phyloP scores from a whole-genome alignment of 2,113 vertebrate species.

The Calyptomena viridis region DNA sequence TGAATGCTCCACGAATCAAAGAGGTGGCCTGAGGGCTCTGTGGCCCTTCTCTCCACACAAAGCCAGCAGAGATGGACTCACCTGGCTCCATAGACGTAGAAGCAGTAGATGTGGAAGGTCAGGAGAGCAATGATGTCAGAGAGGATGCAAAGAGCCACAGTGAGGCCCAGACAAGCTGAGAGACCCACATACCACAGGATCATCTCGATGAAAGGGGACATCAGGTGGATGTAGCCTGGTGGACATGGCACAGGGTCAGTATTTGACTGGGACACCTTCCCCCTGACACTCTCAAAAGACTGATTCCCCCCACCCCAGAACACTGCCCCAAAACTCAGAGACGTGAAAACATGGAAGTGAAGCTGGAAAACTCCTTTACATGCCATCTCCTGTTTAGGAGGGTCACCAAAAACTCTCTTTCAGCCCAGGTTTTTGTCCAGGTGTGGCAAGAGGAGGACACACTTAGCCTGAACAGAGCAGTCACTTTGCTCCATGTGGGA shows the following conservation, averaged over 20 bases:
- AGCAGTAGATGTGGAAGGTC: constrained; percentile 99
- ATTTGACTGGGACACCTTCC: not conserved
- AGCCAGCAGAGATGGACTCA: constrained; percentile 36
- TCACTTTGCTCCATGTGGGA: not conserved
- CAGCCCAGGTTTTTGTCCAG: not conserved
- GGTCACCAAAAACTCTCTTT: not conserved
- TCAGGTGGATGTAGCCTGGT: constrained; percentile 93
- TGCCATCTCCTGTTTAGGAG: not conserved
- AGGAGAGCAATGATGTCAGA: constrained; percentile 92
- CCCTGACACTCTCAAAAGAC: not conserved
- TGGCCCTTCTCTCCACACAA: not conserved
- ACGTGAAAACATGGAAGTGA: not conserved
- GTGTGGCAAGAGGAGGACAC: not conserved
- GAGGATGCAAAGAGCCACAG: constrained; percentile 88
- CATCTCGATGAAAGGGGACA: constrained; percentile 93
- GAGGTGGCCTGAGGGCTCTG: not conserved
- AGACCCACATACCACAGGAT: constrained; percentile 96
- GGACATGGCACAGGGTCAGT: not conserved
- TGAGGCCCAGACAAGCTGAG: constrained; percentile 90
- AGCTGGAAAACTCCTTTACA: not conserved
- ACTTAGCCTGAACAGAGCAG: not conserved
- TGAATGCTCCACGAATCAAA: not conserved
- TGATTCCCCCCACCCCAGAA: fast-evolving
- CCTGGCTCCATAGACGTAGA: constrained; percentile 99
- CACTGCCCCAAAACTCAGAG: not conserved